Base-by-base conservation (phyloP, 2,888 invertebrate genomes). In the Alviniconcha strummeri region DNA sequence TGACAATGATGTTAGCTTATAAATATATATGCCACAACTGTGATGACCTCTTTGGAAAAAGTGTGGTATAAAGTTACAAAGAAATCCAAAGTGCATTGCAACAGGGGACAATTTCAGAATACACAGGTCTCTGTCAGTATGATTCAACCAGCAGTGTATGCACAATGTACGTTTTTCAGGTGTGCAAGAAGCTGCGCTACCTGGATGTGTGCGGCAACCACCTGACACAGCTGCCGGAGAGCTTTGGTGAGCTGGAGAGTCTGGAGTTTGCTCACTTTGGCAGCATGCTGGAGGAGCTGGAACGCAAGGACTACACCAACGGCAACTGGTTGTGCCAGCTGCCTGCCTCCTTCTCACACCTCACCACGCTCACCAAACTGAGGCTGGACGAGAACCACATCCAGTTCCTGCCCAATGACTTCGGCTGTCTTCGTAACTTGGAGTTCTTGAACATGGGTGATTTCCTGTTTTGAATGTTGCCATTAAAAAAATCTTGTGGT, bases 361-460 rank as follows among this genome's bases (percentile, higher is more conserved):
- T 92, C 80, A 81, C n/a, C 2, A 86, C 86, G 19, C 86, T 92
- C 19, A 88, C 81, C 67, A 87, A 88, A 72, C 84, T 91, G 0
- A 86, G 89, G 75, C 76, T 92, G 15, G 91, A 92, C 86, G 92
- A 92, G 86, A 92, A 92, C 81, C 90, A 90, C 80, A 64, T 92
- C 7, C 72, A 67, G 72, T 88, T 88, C 75, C 84, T 92, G 36
- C 92, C 92, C 9, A 85, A 87, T 54, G 86, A 90, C 78, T 89
- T 92, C 87, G 92, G 92, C 55, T 84, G 87, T 64, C 88, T 92
- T 5, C 82, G 87, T 5, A 86, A 87, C 64, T 82, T 92, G 74
- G 91, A 92, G 83, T 89, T 86, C 60, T 71, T 92, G 6, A 91
- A 92, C 85, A 79, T 92, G 71, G 92, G 92, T 92, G 88, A 84